Conservation (phyloP, 2,888 invertebrate genomes). For the Oscheius myriophilus region DNA sequence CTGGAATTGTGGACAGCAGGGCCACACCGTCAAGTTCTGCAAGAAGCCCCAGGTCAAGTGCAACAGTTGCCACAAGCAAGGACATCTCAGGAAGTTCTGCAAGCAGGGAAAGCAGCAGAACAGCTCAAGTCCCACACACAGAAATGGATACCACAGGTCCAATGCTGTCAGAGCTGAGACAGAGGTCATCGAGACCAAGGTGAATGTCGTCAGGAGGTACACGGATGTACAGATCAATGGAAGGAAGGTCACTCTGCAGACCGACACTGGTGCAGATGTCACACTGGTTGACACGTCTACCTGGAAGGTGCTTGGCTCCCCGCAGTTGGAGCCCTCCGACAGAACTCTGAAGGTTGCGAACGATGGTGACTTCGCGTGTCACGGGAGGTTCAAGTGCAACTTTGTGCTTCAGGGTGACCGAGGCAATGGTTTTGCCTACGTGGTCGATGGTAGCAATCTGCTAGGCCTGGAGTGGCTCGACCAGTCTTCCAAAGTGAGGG, state of each 20-base stretch:
- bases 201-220: neutral
- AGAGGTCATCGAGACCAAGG: too few species aligned
- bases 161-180: too few species aligned
- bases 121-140: too few species aligned
- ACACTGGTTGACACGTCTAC: slow-evolving; percentile 2
- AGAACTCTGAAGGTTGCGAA: slow-evolving; percentile 1
- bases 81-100: too few species aligned
- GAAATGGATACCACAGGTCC: too few species aligned
- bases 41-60: too few species aligned
- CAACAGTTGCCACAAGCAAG: too few species aligned
- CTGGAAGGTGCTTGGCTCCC: slow-evolving; percentile 17
- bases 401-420: slow-evolving; percentile 14
- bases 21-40: too few species aligned
- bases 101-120: too few species aligned
- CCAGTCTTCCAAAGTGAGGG: neutral
- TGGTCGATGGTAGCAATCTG: slow-evolving; percentile 6
- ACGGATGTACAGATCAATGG: slow-evolving; percentile 5
- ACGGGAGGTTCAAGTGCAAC: slow-evolving; percentile 10
- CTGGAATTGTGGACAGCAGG: too few species aligned
- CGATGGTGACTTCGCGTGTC: neutral
- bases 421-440: neutral
- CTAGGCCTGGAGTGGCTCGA: slow-evolving; percentile 29
- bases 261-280: slow-evolving; percentile 32
- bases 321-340: neutral
- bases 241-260: slow-evolving; percentile 5